Evolutionary conservation across 2,113 vertebrate species (phyloP).

Genomic region (Cyanoderma ruficeps): DNA sequence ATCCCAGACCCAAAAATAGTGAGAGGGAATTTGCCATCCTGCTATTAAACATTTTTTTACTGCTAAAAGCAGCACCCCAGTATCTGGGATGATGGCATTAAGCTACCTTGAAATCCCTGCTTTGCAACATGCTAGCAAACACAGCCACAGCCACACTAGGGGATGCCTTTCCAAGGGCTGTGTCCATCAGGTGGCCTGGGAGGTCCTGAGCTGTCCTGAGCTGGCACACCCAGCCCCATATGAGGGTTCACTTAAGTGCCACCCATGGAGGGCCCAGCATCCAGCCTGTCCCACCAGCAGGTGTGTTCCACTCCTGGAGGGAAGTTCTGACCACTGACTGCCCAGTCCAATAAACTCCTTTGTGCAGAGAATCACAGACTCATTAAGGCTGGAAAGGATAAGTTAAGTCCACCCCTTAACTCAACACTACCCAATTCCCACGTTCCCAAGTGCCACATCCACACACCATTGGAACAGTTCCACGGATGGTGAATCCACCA

Average conservation of each 20-base stretch:
- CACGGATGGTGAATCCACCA: not conserved
- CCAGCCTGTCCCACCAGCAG: not conserved
- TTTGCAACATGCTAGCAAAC: not conserved
- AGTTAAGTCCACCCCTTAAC: not conserved
- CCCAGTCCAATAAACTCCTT: not conserved
- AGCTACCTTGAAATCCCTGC: not conserved
- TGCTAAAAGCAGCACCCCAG: not conserved
- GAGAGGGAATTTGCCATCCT: not conserved
- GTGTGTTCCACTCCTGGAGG: not conserved
- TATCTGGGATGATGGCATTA: not conserved
- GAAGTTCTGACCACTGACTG: not conserved
- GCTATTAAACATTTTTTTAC: not conserved
- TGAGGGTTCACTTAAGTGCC: not conserved
- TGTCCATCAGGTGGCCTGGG: not conserved
- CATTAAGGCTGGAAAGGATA: not conserved
- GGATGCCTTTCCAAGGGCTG: not conserved
- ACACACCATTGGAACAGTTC: not conserved
- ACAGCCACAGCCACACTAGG: not conserved
- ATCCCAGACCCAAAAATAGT: not conserved
- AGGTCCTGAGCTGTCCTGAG: not conserved
- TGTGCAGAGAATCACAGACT: not conserved
- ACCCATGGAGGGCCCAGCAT: not conserved
- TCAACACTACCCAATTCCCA: not conserved
- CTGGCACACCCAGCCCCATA: rapidly evolving
- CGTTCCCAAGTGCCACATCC: not conserved